phyloP scores from a whole-genome alignment of 2,797 vertebrate species.

The Sebastes miniatus region DNA sequence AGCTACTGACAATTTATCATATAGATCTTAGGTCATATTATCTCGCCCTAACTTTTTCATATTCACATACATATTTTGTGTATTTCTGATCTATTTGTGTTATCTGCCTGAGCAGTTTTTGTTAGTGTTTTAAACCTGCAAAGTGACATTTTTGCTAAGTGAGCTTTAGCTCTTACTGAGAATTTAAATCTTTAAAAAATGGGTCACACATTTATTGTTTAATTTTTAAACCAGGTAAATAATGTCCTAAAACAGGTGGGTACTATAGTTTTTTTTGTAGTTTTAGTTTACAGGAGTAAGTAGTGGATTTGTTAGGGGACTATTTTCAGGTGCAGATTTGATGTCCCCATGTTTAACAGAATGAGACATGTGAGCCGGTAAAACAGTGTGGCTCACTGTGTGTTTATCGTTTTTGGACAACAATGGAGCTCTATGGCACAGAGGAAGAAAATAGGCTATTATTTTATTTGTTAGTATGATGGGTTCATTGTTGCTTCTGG shows the following conservation, averaged over 20 bases:
- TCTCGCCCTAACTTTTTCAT: neutral
- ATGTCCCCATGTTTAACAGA: neutral
- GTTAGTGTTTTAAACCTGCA: neutral
- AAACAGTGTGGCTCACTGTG: neutral
- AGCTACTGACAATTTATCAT: neutral
- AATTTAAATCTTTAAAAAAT: neutral
- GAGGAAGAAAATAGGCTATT: neutral
- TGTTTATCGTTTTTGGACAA: neutral
- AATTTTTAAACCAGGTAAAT: too few relatives aligned
- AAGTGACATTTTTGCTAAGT: neutral
- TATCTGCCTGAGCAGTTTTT: neutral
- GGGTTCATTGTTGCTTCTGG: too few relatives aligned
- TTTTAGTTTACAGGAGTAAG: too few relatives aligned
- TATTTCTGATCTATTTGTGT: neutral
- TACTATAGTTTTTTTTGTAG: too few relatives aligned
- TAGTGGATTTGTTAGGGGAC: accelerated
- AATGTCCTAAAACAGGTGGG: too few relatives aligned
- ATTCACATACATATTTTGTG: too few relatives aligned
- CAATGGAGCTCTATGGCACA: neutral
- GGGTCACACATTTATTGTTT: too few relatives aligned
- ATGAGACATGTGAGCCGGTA: neutral
- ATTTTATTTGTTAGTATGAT: too few relatives aligned
- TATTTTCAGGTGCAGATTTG: too few relatives aligned
- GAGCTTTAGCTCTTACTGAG: neutral
- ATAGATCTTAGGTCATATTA: neutral